A percentile compares a stretch with the other conserved stretches of the same genome.
These are phyloP conservation scores for Sternotherus odoratus DNA, from an alignment of 2,797 vertebrate species.

Conservation along the genomic window DNA sequence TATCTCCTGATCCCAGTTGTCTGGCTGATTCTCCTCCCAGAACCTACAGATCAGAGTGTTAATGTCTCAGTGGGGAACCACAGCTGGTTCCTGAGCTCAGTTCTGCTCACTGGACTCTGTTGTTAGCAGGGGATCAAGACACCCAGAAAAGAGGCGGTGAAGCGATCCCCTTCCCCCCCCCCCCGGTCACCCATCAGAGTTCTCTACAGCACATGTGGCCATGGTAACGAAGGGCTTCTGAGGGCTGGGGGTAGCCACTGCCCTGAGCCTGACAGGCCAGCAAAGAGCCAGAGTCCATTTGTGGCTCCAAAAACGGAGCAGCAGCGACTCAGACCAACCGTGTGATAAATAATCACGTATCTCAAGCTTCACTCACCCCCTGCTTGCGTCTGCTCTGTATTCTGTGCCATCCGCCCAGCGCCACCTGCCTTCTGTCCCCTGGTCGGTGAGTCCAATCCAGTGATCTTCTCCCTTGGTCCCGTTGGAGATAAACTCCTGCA, in stretches of 20 bases:
- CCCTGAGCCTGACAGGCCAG: no score
- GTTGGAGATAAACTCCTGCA: slow-evolving; percentile 25
- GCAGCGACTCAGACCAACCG: not conserved
- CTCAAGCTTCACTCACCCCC: not conserved
- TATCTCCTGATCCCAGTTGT: not conserved
- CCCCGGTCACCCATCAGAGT: no score
- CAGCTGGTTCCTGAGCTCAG: not conserved
- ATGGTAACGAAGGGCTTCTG: not conserved
- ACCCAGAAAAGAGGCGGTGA: not conserved
- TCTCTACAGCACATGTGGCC: no score
- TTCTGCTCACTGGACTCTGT: not conserved
- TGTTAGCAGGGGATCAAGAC: not conserved
- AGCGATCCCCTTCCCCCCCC: no score
- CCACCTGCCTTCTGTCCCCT: slow-evolving; percentile 7
- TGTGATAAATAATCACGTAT: not conserved
- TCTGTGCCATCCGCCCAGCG: slow-evolving; percentile 46
- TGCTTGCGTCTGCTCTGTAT: not conserved
- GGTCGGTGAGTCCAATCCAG: slow-evolving; percentile 67
- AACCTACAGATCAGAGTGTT: not conserved
- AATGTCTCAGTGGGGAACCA: not conserved
- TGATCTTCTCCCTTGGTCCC: not conserved
- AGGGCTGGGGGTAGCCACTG: no score
- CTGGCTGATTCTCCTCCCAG: not conserved
- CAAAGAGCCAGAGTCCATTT: no score
- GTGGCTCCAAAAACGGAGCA: no score